A percentile compares a stretch with the other conserved stretches of the same genome.
These are phyloP conservation scores for Bellardia pandia DNA, from an alignment of 2,888 invertebrate genomes.

Conservation along the genomic window DNA sequence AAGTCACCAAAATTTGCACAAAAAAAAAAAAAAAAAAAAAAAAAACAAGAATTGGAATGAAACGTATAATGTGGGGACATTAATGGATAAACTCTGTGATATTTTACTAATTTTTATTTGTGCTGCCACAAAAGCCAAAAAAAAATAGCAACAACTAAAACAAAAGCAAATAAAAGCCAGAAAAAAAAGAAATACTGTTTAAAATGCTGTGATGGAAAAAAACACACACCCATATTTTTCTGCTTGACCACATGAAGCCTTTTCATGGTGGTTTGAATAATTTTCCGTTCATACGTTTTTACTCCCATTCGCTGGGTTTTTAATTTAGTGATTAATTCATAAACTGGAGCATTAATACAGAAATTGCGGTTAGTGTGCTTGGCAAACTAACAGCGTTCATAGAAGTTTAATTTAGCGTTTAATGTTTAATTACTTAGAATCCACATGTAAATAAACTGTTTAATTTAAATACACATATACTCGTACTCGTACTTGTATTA, in stretches of 20 bases:
- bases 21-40: conserved; percentile 2
- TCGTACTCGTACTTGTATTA: not conserved
- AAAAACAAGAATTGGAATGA: conserved; percentile 4
- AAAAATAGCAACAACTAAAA: conserved; percentile 13
- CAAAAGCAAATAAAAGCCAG: not conserved
- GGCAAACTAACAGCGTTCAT: conserved; percentile 24
- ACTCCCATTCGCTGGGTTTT: conserved; percentile 20
- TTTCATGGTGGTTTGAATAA: conserved; percentile 46
- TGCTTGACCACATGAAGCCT: conserved; percentile 63
- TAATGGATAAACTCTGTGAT: conserved; percentile 60
- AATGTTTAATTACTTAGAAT: conserved; percentile 50
- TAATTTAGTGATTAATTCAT: conserved; percentile 59
- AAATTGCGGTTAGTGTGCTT: conserved; percentile 51
- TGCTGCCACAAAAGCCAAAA: conserved; percentile 47
- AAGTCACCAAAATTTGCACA: not conserved
- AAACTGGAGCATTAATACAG: conserved; percentile 57
- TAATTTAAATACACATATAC: not conserved
- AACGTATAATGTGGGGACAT: conserved; percentile 50
- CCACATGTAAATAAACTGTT: conserved; percentile 36
- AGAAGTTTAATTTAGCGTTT: conserved; percentile 60
- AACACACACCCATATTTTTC: conserved; percentile 19
- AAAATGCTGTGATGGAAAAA: not conserved
- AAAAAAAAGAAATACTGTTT: not conserved
- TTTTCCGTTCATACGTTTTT: not conserved
- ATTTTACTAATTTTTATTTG: conserved; percentile 60